Evolutionary conservation across 2,797 vertebrate genomes (phyloP), one percentile per base, ranked within the genome.

Genomic region (Macroramphosus scolopax): DNA sequence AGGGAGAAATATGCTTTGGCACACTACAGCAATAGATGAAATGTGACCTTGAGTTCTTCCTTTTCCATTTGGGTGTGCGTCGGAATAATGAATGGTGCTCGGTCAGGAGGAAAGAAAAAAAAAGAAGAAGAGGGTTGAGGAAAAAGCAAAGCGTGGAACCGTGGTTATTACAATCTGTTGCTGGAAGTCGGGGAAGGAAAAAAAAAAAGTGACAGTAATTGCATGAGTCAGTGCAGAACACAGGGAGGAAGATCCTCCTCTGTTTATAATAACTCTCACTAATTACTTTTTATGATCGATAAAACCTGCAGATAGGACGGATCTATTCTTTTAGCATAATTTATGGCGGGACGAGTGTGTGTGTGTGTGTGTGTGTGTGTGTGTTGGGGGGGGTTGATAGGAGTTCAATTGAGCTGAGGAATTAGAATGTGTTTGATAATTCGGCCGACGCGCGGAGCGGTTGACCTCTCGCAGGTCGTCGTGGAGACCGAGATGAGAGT

Each of bases 1-100:
- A 83, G 76, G 58, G 76, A 82, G 81, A 89, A 85, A 83, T 86
- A 87, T 82, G 72, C 68, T 70, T 75, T 49, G 49, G 65, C 45
- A 69, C 67, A 65, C 47, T 80, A 72, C 49, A 58, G 66, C 68
- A 72, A 66, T 77, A 82, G 82, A 81, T 84, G 71, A 80, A 76
- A 81, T 72, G 69, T 81, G 79, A 83, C 81, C 79, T 83, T 86
- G 77, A 78, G 37, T 68, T 71, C 59, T 56, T 75, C 32, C 65
- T 63, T 60, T 37, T 62, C 52, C 57, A 43, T 79, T 69, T 81
- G 54, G 57, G 42, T 72, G n/a, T 74, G 63, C 57, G 74, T 72
- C 55, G 63, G 57, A 79, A 51, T 70, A 78, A 75, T 70, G 35
- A 82, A 74, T 66, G 46, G 63, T 62, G 67, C 70, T 64, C 57